Percentiles rank a stretch among this genome's conserved stretches.
Conservation (phyloP, 1,140 invertebrate genomes). For the Megathymus violae region DNA sequence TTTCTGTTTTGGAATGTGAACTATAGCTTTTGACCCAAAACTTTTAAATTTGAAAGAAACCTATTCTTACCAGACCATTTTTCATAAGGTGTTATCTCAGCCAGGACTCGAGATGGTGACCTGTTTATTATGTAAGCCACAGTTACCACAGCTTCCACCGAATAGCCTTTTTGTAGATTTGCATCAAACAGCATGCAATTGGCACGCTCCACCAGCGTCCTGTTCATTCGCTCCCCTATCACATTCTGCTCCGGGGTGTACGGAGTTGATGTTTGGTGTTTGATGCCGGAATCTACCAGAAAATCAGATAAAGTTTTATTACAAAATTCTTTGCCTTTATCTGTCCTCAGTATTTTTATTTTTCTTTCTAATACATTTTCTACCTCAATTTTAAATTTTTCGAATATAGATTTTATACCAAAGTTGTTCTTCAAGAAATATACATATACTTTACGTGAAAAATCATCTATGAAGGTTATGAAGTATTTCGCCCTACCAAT, state of each 20-base stretch:
- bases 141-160: slow-evolving; percentile 40
- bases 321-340: slow-evolving; percentile 75
- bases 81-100: slow-evolving; percentile 46
- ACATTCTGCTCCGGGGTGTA: slow-evolving; percentile 76
- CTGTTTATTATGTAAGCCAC: slow-evolving; percentile 45
- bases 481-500: slow-evolving; percentile 63
- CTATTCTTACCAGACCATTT: slow-evolving; percentile 49
- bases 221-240: slow-evolving; percentile 57
- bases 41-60: slow-evolving; percentile 40
- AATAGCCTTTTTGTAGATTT: slow-evolving; percentile 41
- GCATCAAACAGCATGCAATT: slow-evolving; percentile 50
- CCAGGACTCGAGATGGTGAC: slow-evolving; percentile 39
- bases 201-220: slow-evolving; percentile 55
- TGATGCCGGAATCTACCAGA: slow-evolving; percentile 56
- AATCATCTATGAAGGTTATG: slow-evolving; percentile 69
- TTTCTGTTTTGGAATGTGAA: slow-evolving; percentile 44
- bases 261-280: slow-evolving; percentile 45
- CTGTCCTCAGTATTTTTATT: slow-evolving; percentile 60
- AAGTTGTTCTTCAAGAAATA: slow-evolving; percentile 71
- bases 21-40: slow-evolving; percentile 47
- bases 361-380: slow-evolving; percentile 56
- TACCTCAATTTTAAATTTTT: slow-evolving; percentile 55
- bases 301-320: slow-evolving; percentile 57
- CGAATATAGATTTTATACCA: slow-evolving; percentile 57
- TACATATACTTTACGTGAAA: slow-evolving; percentile 54